Percentiles rank a stretch among this genome's conserved stretches.
Conservation (phyloP, 2,113 vertebrate genomes). For the Stigmatopora nigra region DNA sequence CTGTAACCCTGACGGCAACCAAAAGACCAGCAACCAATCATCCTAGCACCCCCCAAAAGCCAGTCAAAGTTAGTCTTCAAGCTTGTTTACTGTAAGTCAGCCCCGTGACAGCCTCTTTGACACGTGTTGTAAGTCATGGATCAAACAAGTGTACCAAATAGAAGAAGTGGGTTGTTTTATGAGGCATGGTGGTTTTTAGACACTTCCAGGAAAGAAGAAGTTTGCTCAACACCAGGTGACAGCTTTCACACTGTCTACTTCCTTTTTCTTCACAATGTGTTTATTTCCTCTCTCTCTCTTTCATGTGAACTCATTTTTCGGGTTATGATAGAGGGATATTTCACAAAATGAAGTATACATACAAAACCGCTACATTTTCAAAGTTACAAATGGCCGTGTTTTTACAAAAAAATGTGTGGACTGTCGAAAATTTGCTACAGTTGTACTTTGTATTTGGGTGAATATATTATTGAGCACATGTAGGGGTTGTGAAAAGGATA, state of each 20-base stretch:
- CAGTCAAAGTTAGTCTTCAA: neutral
- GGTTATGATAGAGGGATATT: neutral
- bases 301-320: constrained; percentile 22
- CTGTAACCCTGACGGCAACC: no score
- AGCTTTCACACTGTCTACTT: constrained; percentile 21
- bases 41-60: no score
- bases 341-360: constrained; percentile 1
- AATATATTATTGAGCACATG: no score
- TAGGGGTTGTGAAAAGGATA: no score
- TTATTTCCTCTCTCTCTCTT: neutral
- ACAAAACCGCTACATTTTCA: neutral
- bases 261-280: constrained; percentile 11
- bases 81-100: neutral
- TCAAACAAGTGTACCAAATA: constrained; percentile 12
- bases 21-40: no score
- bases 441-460: no score
- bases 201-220: constrained; percentile 48
- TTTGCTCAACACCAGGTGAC: constrained; percentile 21
- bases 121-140: neutral
- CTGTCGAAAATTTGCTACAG: no score
- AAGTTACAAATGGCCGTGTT: no score
- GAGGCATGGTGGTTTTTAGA: constrained; percentile 7
- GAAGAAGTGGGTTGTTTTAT: constrained; percentile 40
- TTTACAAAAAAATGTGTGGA: no score
- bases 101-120: no score